phyloP scores from a whole-genome alignment of 1,140 invertebrate genomes.

The Cyclina sinensis region DNA sequence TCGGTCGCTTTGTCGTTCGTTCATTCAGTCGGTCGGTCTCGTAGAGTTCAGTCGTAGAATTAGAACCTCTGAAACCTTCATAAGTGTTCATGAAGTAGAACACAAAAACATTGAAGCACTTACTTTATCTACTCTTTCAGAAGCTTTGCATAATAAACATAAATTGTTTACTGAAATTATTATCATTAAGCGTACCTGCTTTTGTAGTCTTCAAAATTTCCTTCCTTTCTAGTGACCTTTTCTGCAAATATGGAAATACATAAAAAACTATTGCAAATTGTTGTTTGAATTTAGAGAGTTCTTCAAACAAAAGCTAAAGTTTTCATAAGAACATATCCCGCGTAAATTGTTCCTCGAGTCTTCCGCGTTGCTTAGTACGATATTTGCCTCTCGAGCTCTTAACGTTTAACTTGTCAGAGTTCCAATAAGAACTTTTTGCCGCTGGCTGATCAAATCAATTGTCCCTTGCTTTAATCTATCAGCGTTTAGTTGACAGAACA shows the following conservation, averaged over 20 bases:
- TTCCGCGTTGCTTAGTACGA: background rate
- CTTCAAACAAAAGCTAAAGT: background rate
- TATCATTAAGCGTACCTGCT: background rate
- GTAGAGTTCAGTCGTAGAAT: too few species aligned
- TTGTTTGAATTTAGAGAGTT: background rate
- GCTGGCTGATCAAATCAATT: constrained; percentile 1
- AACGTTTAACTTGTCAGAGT: background rate
- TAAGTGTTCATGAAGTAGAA: too few species aligned
- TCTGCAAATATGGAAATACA: background rate
- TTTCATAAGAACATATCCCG: background rate
- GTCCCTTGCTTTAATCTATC: background rate
- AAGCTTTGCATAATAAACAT: too few species aligned
- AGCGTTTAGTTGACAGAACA: background rate
- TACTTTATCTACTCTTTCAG: too few species aligned
- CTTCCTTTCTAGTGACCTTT: background rate
- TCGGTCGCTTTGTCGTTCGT: too few species aligned
- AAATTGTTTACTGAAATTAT: too few species aligned
- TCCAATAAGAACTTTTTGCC: background rate
- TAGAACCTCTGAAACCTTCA: too few species aligned
- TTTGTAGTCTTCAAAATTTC: background rate
- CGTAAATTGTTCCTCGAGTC: background rate
- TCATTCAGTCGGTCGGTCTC: too few species aligned
- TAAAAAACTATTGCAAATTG: background rate
- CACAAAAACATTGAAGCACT: too few species aligned
- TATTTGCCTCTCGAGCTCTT: background rate